These are phyloP conservation scores for Pachycephus smyrnensis DNA, from an alignment of 2,888 invertebrate genomes.

Conservation along the genomic window DNA sequence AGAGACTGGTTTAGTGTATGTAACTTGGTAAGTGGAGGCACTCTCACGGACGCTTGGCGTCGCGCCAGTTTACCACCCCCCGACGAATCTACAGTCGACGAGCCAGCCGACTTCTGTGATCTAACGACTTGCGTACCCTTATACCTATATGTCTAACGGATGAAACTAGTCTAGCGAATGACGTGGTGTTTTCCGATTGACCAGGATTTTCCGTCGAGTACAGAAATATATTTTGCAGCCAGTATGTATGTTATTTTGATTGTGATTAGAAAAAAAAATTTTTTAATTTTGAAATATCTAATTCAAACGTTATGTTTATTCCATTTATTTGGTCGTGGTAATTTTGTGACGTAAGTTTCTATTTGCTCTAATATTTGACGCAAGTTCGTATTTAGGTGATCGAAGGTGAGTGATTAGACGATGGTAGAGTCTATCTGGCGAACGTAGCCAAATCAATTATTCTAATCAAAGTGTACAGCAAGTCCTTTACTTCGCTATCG, in stretches of 20 bases:
- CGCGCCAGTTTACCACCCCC: slow-evolving; percentile 40
- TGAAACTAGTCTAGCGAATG: slow-evolving; percentile 42
- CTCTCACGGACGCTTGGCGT: slow-evolving; percentile 51
- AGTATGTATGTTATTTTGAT: neutral
- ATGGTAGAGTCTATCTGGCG: neutral
- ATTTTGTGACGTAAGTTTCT: neutral
- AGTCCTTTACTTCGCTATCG: neutral
- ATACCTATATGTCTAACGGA: slow-evolving; percentile 22
- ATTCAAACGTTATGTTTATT: too few relatives aligned
- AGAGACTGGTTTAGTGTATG: slow-evolving; percentile 33
- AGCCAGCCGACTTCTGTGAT: neutral
- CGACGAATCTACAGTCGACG: neutral
- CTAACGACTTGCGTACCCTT: neutral
- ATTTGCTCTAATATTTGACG: neutral
- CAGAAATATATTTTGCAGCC: neutral
- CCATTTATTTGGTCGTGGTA: neutral
- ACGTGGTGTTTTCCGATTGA: slow-evolving; percentile 41
- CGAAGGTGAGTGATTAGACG: neutral
- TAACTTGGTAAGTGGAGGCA: slow-evolving; percentile 61
- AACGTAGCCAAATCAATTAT: neutral
- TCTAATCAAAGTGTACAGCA: neutral
- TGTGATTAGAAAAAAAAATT: neutral
- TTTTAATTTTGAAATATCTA: too few relatives aligned
- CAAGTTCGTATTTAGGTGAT: neutral
- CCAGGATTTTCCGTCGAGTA: slow-evolving; percentile 33